Base-by-base conservation (phyloP, 2,113 vertebrate genomes). In the Colaptes auratus region DNA sequence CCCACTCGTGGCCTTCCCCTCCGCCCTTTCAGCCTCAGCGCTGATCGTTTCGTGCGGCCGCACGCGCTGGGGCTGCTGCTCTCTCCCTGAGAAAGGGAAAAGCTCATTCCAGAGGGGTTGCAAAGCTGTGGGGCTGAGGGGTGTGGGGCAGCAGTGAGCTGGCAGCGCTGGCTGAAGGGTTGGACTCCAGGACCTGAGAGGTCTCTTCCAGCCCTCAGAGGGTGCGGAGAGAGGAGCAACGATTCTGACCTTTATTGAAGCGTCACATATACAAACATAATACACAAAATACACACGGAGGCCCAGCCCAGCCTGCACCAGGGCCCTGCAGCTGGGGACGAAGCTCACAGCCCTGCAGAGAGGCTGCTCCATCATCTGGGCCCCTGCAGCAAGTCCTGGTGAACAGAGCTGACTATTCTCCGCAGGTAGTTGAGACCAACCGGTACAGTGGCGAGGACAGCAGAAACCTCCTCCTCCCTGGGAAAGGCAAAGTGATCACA, bases 391-490 rank as follows among this genome's bases (percentile, higher is more conserved):
- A 98, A 86, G 31, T 89, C 65, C 36, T 64, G 90, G 74, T 97
- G 91, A 89, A 98, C 96, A 0, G 65, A 82, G 87, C 66, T 90
- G 90, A 98, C 97, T 14, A 73, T 50, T 88, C 98, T 98, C 89
- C 73, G 97, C 92, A 98, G 93, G n/a, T 98, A 98, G 95, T 95
- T 95, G 82, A 96, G 28, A 15, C 97, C 97, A 65, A 46, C 6
- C 18, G 98, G 97, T 28, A 98, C 95, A 4, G 55, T 86, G 67
- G 96, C 95, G 65, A 98, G 76, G 90, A 97, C 71, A 23, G 87
- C 88, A 74, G 97, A 93, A 60, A 98, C 46, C 35, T 97, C 94
- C 80, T 97, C 82, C 56, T 97, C 94, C 80, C 98, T 98, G 87
- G 21, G 89, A 95, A 96, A 92, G 89, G 91, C 88, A 95, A 95